A percentile compares a stretch with the other conserved stretches of the same genome.
These are phyloP conservation scores for Pterocles burchelli DNA, from an alignment of 2,113 vertebrate genomes.

Conservation along the genomic window DNA sequence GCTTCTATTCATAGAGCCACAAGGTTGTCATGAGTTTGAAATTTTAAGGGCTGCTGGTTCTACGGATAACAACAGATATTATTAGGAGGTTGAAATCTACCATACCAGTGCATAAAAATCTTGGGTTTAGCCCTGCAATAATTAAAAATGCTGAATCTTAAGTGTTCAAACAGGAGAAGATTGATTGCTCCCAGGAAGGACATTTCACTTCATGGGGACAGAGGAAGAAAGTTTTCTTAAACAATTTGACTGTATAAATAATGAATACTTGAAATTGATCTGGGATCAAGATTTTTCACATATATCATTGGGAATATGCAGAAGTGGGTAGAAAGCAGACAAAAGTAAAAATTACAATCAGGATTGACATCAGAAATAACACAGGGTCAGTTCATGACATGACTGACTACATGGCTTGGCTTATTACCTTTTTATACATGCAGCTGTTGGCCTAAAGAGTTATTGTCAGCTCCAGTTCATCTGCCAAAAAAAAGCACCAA, in stretches of 20 bases:
- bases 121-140: neutral
- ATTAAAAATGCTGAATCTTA: neutral
- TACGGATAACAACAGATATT: neutral
- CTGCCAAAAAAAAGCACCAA: neutral
- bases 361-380: neutral
- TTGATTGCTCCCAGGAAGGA: neutral
- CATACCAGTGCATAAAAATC: neutral
- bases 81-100: neutral
- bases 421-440: neutral
- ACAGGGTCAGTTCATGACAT: neutral
- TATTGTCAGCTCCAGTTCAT: neutral
- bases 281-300: neutral
- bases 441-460: neutral
- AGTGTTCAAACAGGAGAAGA: neutral
- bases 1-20: neutral
- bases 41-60: neutral
- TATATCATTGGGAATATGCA: neutral
- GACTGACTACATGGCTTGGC: fast-evolving
- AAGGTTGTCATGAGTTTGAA: neutral
- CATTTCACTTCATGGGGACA: neutral
- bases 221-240: neutral
- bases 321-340: neutral
- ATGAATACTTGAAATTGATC: neutral
- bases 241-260: neutral
- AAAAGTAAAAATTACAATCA: neutral